Evolutionary conservation across 2,888 invertebrate genomes (phyloP).

Genomic region (Leptopterna dolabrata): DNA sequence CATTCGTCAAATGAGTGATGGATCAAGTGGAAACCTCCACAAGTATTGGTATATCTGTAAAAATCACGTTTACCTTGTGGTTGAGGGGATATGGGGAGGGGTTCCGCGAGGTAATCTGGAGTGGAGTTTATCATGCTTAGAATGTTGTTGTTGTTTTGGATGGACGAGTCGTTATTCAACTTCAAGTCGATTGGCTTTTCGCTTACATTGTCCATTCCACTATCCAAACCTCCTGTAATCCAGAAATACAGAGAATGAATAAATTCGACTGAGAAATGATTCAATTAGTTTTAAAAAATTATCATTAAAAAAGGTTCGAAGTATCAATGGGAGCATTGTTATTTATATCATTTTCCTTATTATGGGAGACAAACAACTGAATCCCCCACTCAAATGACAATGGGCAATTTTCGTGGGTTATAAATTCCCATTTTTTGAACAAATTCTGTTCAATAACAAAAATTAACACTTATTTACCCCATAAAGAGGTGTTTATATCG

Average conservation of each 20-base stretch:
- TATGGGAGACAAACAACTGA: too few relatives aligned
- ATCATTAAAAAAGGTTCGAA: too few relatives aligned
- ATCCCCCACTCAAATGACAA: too few relatives aligned
- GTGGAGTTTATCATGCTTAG: constrained; percentile 61
- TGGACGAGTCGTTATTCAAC: constrained; percentile 56
- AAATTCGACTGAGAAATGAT: too few relatives aligned
- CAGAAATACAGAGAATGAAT: background rate
- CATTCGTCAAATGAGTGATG: background rate
- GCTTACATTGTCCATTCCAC: constrained; percentile 54
- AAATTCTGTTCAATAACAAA: too few relatives aligned
- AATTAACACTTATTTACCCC: too few relatives aligned
- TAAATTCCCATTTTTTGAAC: too few relatives aligned
- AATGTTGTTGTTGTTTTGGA: constrained; percentile 62
- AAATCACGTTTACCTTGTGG: constrained; percentile 41
- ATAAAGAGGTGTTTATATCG: too few relatives aligned
- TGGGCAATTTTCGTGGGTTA: too few relatives aligned
- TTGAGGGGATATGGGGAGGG: constrained; percentile 51
- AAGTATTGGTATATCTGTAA: background rate
- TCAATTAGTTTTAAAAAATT: background rate
- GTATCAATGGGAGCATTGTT: too few relatives aligned
- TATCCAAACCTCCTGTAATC: constrained; percentile 60
- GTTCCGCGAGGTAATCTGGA: constrained; percentile 72
- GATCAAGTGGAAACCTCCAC: background rate
- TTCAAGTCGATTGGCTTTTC: constrained; percentile 53
- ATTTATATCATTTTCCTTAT: too few relatives aligned